phyloP scores from a whole-genome alignment of 2,888 invertebrate species.

The Parapristionchus giblindavisi region DNA sequence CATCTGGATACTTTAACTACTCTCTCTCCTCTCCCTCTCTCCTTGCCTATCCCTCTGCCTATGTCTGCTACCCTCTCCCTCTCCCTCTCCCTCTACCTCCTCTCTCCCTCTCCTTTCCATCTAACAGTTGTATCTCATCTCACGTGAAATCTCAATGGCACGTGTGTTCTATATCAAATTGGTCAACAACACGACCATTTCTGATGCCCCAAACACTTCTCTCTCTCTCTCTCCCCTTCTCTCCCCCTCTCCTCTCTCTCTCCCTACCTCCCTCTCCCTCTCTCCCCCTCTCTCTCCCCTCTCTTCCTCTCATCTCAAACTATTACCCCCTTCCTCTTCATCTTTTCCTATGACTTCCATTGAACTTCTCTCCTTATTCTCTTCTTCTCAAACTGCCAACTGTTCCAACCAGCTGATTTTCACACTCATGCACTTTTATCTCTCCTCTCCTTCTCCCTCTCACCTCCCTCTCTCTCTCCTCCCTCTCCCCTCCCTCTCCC shows the following conservation, averaged over 20 bases:
- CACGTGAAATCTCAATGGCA: too few species aligned
- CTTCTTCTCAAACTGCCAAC: slow-evolving; percentile 7
- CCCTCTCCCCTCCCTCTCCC: slow-evolving; percentile 42
- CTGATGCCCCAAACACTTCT: too few species aligned
- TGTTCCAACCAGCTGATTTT: slow-evolving; percentile 31
- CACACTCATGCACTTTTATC: background rate
- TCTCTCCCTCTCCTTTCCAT: slow-evolving; percentile 10
- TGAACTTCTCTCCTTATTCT: background rate
- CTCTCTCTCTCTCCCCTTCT: too few species aligned
- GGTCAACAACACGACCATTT: too few species aligned
- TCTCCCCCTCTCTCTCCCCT: slow-evolving; percentile 28
- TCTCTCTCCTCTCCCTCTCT: slow-evolving; percentile 1
- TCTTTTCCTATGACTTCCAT: background rate
- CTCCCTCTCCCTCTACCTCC: slow-evolving; percentile 19
- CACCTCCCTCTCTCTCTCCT: slow-evolving; percentile 39
- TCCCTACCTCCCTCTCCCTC: background rate
- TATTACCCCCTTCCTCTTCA: background rate
- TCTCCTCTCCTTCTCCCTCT: slow-evolving; percentile 22
- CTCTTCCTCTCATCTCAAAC: background rate
- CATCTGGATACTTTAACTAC: too few species aligned
- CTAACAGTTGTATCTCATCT: too few species aligned
- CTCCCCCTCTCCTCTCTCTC: background rate
- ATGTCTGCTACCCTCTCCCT: slow-evolving; percentile 1
- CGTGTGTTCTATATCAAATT: too few species aligned
- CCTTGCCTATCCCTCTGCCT: background rate